Percentiles rank a stretch among this genome's conserved stretches.
These are phyloP conservation scores for Pherbina coryleti DNA, from an alignment of 2,888 invertebrate species.

Conservation along the genomic window DNA sequence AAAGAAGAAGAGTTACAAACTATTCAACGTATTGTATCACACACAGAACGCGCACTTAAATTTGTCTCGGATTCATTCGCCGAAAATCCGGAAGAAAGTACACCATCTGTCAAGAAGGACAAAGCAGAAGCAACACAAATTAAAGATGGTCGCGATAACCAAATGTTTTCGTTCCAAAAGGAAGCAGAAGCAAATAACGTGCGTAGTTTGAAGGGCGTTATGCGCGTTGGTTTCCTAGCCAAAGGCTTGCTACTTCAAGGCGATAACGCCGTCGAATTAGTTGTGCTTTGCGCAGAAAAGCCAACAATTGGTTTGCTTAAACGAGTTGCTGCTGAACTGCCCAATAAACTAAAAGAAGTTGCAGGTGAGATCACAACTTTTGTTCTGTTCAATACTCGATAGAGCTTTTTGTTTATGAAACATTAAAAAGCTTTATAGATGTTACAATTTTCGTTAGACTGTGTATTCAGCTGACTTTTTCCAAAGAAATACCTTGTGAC, in stretches of 20 bases:
- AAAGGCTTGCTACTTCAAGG: constrained; percentile 89
- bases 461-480: constrained; percentile 58
- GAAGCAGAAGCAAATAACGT: constrained; percentile 74
- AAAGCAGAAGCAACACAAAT: constrained; percentile 70
- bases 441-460: constrained; percentile 13
- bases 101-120: constrained; percentile 57
- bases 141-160: constrained; percentile 83
- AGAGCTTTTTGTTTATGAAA: constrained; percentile 25
- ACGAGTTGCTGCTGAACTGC: constrained; percentile 87
- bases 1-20: constrained; percentile 88
- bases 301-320: constrained; percentile 90
- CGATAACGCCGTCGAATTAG: constrained; percentile 90
- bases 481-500: constrained; percentile 64
- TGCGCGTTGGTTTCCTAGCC: constrained; percentile 93
- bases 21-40: constrained; percentile 92
- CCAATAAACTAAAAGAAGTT: constrained; percentile 81
- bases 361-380: constrained; percentile 72
- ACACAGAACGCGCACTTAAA: constrained; percentile 94
- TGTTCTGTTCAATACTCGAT: constrained; percentile 4
- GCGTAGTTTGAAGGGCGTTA: constrained; percentile 92
- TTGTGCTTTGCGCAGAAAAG: constrained; percentile 94
- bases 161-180: constrained; percentile 81
- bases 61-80: constrained; percentile 91
- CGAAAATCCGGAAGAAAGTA: constrained; percentile 69
- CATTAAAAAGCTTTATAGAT: constrained; percentile 31